phyloP scores from a whole-genome alignment of 2,113 vertebrate genomes.

The Burhinus bistriatus region DNA sequence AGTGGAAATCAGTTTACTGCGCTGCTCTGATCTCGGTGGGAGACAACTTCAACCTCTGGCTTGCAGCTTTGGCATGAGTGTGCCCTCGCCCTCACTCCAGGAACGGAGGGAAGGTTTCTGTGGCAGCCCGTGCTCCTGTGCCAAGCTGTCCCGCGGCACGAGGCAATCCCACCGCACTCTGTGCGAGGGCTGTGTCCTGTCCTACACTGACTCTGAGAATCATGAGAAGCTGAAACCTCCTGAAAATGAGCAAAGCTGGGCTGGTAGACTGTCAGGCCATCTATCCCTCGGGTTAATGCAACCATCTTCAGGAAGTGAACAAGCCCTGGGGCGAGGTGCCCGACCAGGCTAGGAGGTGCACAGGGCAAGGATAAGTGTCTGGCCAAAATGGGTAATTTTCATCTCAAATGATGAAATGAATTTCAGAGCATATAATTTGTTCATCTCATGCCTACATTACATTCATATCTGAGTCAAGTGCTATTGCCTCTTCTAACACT shows the following conservation, averaged over 20 bases:
- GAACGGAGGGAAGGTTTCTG: too few species aligned
- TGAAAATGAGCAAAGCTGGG: neutral
- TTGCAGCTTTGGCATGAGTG: neutral
- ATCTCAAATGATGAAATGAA: neutral
- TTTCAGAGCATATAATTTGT: neutral
- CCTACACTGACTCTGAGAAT: fast-evolving
- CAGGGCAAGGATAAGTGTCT: neutral
- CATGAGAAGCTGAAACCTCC: neutral
- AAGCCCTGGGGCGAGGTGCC: neutral
- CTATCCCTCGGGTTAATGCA: neutral
- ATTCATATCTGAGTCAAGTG: too few species aligned
- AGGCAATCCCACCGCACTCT: neutral
- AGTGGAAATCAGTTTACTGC: neutral
- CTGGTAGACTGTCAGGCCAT: neutral
- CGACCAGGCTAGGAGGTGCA: fast-evolving
- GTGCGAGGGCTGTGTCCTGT: neutral
- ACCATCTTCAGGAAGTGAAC: too few species aligned
- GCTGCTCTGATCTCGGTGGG: neutral
- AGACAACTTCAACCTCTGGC: too few species aligned
- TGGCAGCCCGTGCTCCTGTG: neutral
- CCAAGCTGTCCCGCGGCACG: fast-evolving
- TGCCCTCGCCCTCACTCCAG: neutral
- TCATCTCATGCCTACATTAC: neutral
- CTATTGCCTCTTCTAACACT: neutral
- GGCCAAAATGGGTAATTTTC: neutral